Evolutionary conservation across 2,797 vertebrate genomes (phyloP).

Genomic region (Gallinago solitaria): DNA sequence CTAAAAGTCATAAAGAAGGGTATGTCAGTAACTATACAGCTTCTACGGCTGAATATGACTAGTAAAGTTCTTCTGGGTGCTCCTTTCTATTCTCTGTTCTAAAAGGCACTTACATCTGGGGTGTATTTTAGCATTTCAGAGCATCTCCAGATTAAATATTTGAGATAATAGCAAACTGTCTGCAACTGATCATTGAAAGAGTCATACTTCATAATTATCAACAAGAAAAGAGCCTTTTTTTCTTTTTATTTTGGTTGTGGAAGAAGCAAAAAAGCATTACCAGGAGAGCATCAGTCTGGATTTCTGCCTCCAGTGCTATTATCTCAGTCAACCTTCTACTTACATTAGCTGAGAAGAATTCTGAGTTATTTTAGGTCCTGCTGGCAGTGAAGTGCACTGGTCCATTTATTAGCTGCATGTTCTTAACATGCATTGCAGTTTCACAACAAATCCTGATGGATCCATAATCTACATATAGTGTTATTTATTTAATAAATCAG

Average conservation of each 20-base stretch:
- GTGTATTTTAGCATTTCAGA: not conserved
- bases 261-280: conserved; percentile 25
- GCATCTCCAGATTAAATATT: conserved; percentile 25
- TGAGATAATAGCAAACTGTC: conserved; percentile 27
- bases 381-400: not conserved
- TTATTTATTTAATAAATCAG: not conserved
- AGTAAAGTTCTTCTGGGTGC: not conserved
- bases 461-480: not conserved
- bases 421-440: not conserved
- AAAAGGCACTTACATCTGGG: not conserved
- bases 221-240: not conserved
- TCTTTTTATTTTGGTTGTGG: not conserved
- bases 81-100: conserved; percentile 3
- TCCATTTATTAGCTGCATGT: not conserved
- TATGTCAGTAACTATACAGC: not conserved
- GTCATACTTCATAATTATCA: not conserved
- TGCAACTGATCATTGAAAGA: not conserved
- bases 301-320: not conserved
- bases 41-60: not conserved
- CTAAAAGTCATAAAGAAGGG: not conserved
- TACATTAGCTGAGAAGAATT: conserved; percentile 23
- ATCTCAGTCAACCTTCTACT: conserved; percentile 11
- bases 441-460: not conserved
- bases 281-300: not conserved
- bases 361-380: not conserved